phyloP scores from a whole-genome alignment of 2,888 invertebrate genomes.

The Calliphora vomitoria region DNA sequence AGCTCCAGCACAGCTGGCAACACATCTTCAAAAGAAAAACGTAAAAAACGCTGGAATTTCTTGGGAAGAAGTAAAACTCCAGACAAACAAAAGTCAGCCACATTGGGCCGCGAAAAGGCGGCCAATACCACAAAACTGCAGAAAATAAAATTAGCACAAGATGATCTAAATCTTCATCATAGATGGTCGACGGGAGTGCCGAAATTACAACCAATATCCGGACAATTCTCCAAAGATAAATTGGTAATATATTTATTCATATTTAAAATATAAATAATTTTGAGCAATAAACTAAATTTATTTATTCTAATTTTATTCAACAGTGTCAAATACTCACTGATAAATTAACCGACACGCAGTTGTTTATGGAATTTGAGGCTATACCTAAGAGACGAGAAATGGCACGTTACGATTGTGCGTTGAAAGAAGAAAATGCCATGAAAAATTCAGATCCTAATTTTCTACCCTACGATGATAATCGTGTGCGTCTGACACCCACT shows the following conservation, averaged over 20 bases:
- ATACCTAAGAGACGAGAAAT: slow-evolving; percentile 90
- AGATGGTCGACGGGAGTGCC: slow-evolving; percentile 91
- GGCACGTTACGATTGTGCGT: slow-evolving; percentile 90
- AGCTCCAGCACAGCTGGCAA: slow-evolving; percentile 72
- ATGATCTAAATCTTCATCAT: slow-evolving; percentile 86
- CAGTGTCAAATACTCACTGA: slow-evolving; percentile 88
- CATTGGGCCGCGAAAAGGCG: slow-evolving; percentile 88
- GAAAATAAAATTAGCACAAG: slow-evolving; percentile 82
- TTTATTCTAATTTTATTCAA: not conserved
- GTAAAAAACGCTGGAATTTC: slow-evolving; percentile 89
- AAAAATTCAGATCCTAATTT: slow-evolving; percentile 86
- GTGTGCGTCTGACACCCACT: slow-evolving; percentile 92
- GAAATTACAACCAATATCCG: slow-evolving; percentile 89
- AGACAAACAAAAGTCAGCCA: slow-evolving; percentile 87
- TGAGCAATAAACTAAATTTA: not conserved
- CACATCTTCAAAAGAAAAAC: slow-evolving; percentile 86
- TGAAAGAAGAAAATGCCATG: slow-evolving; percentile 88
- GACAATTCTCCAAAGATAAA: slow-evolving; percentile 91
- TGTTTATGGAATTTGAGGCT: slow-evolving; percentile 94
- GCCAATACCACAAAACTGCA: slow-evolving; percentile 81
- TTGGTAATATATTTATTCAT: slow-evolving; percentile 86
- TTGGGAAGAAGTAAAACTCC: slow-evolving; percentile 88
- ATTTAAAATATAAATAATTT: not conserved
- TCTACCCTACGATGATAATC: slow-evolving; percentile 94
- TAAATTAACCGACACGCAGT: slow-evolving; percentile 90